These are phyloP conservation scores for Pedetes capensis DNA, from an alignment of 2,113 vertebrate species.

Conservation along the genomic window DNA sequence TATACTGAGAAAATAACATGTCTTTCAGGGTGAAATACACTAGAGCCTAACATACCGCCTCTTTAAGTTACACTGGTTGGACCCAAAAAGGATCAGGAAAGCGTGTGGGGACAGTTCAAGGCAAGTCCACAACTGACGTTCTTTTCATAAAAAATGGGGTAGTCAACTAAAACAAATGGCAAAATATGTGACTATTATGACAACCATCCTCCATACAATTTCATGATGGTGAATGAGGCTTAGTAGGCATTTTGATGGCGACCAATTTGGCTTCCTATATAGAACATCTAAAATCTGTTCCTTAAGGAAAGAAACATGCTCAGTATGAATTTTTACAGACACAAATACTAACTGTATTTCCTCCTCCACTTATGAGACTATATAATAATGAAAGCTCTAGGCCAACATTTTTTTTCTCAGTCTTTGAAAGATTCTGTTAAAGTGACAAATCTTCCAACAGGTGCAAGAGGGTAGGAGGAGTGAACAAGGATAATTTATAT, in stretches of 20 bases:
- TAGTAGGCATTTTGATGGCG: not conserved
- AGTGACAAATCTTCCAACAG: not conserved
- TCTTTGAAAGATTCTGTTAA: conserved; percentile 27
- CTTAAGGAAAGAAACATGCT: not conserved
- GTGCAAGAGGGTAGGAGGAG: not conserved
- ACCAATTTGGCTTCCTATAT: not conserved
- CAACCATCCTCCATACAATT: not conserved
- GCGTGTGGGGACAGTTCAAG: not conserved
- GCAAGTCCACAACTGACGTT: not conserved
- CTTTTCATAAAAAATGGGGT: not conserved
- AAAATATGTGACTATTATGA: not conserved
- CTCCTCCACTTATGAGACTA: not conserved
- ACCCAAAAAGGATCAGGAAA: not conserved
- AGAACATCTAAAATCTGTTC: not conserved
- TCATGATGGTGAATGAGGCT: fast-evolving
- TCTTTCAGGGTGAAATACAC: not conserved
- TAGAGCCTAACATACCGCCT: not conserved
- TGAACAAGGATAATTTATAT: not conserved
- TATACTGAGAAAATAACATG: not conserved
- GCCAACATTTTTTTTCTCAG: not conserved
- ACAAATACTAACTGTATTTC: not conserved
- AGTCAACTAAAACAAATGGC: not conserved
- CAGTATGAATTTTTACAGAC: not conserved
- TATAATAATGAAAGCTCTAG: conserved; percentile 21
- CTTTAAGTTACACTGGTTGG: not conserved